Base-by-base conservation (phyloP, 2,888 invertebrate species). In the Charanyca ferruginea region DNA sequence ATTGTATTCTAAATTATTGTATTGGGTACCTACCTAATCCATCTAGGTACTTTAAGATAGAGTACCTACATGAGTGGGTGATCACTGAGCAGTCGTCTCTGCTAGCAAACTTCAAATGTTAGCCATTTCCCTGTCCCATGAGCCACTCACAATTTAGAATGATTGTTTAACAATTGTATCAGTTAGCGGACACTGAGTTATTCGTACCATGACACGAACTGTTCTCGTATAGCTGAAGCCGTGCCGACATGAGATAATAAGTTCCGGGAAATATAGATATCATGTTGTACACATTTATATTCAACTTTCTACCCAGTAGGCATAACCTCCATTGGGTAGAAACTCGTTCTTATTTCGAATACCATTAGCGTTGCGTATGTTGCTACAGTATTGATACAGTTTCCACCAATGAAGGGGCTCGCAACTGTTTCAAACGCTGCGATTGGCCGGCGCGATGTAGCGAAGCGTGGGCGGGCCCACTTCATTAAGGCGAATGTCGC, bases 361-460 rank as follows among this genome's bases (percentile, higher is more conserved):
- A 23, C 41, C 49, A 51, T 49, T 49, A 55, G 55, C 20, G 41
- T 11, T 8, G 41, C 22, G 47, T 25, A 52, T 16, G 44, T 76
- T 54, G 80, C 59, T 70, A 84, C 80, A 73, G 77, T 75, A 58
- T 64, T 58, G 69, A 44, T 62, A 79, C 79, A 71, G 68, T 73
- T 69, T 77, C 69, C 23, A 45, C 86, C 84, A 83, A 86, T 84
- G 61, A 47, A 51, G 6, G n/a, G 2, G 73, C 57, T 73, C 49
- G 83, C 70, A 81, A 87, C 86, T 69, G 88, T 84, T 77, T 66
- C 86, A 44, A 82, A 67, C 74, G 59, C 52, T 47, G 62, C 80
- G 79, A 91, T 90, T 89, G 86, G 89, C 63, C 49, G 73, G 70
- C 64, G 58, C 63, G 70, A 47, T 64, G 76, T 78, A 48, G 63